These are phyloP conservation scores for Luffia ferchaultella DNA, from an alignment of 2,888 invertebrate species.

Conservation along the genomic window DNA sequence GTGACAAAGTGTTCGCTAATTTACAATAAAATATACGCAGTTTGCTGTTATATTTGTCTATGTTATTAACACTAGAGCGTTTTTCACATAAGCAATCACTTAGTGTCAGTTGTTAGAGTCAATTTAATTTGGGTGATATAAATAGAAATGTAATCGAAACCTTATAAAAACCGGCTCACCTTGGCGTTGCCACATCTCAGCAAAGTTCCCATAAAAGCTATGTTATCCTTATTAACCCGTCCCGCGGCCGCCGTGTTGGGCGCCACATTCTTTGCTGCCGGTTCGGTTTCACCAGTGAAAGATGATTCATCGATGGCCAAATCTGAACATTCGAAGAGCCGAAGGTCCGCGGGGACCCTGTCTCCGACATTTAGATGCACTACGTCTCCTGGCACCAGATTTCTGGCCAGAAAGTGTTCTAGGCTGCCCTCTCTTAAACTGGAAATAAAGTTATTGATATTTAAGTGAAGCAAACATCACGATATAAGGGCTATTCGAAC, in stretches of 20 bases:
- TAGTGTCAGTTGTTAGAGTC: no score
- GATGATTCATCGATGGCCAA: constrained; percentile 97
- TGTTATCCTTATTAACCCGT: constrained; percentile 79
- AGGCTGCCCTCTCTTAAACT: constrained; percentile 87
- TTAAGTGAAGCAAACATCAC: no score
- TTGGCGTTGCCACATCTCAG: constrained; percentile 96
- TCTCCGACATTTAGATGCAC: constrained; percentile 94
- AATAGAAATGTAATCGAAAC: no score
- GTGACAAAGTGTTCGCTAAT: no score
- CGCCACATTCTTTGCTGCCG: constrained; percentile 78
- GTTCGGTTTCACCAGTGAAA: constrained; percentile 98
- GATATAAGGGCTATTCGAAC: no score
- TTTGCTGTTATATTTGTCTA: no score
- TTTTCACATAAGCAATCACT: no score
- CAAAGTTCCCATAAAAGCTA: constrained; percentile 98
- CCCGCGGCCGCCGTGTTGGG: constrained; percentile 72
- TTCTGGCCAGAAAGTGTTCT: constrained; percentile 91
- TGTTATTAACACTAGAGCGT: no score
- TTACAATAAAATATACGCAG: no score
- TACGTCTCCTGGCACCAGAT: constrained; percentile 97
- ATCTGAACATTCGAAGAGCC: constrained; percentile 93
- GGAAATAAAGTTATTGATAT: no score
- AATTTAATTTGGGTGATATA: no score
- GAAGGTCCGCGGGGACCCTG: constrained; percentile 94
- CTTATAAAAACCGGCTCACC: no score